Evolutionary conservation across 2,113 vertebrate species (phyloP).

Genomic region (Microtus oregoni): DNA sequence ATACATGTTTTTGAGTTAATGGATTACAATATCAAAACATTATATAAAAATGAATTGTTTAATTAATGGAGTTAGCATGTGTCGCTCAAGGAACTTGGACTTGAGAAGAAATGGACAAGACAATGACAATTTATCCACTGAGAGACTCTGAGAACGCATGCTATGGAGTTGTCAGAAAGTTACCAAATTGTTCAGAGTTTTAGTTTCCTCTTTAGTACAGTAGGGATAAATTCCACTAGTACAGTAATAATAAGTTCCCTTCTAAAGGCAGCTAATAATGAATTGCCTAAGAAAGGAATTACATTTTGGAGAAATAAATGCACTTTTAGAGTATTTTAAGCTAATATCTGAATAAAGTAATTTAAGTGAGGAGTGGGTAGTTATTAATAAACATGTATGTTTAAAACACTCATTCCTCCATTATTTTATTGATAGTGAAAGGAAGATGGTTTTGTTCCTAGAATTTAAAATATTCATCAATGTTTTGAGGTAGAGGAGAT

Average conservation of each 20-base stretch:
- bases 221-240: background rate
- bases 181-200: slow-evolving; percentile 6
- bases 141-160: background rate
- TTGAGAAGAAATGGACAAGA: background rate
- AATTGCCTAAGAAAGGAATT: slow-evolving; percentile 55
- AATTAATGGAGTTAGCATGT: background rate
- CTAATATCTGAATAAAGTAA: slow-evolving; percentile 27
- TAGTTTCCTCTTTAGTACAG: slow-evolving; percentile 55
- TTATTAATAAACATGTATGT: slow-evolving; percentile 26
- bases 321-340: slow-evolving; percentile 71
- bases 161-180: background rate
- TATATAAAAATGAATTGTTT: background rate
- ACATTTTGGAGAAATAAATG: slow-evolving; percentile 39
- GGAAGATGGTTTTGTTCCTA: background rate
- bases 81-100: slow-evolving; percentile 14
- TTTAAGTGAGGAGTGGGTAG: slow-evolving; percentile 62
- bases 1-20: background rate
- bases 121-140: background rate
- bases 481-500: background rate
- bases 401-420: slow-evolving; percentile 16
- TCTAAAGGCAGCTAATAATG: slow-evolving; percentile 28
- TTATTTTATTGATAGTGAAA: background rate
- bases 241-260: slow-evolving; percentile 5
- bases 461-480: background rate
- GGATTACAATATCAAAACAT: background rate